Evolutionary conservation across 2,888 invertebrate species (phyloP), one percentile per base, ranked within the genome.

Genomic region (Hydrotaea cyrtoneurina): DNA sequence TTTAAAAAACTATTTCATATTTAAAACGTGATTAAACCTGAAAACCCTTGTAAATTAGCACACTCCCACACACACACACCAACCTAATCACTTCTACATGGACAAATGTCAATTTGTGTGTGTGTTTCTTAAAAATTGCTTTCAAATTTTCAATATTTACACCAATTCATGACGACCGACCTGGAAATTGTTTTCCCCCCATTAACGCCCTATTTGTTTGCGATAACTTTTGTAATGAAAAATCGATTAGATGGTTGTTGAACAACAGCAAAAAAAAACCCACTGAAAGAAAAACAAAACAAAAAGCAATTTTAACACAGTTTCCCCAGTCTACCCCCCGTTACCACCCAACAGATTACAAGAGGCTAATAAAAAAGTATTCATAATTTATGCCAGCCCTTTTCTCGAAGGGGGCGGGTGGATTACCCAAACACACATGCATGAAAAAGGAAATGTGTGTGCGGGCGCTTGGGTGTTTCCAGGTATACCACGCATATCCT

Each of bases 341-440:
- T 0, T 4, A 50, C 50, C 55, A 23, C 59, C 59, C 59, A 11
- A 26, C 21, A 26, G 23, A 59, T 59, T 59, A 39, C 7, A 59
- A 2, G 23, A 7, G 23, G 59, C 26, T 71, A 82, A 77, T 82
- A 62, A 82, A 78, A n/a, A 82, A 77, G 77, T 72, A 73, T 82
- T 23, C 72, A 73, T 62, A 82, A 82, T 82, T 82, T 78, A 82
- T 78, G 66, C 75, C 80, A 26, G 57, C 50, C 50, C 50, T n/a
- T 50, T 50, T 15, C n/a, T n/a, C 13, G 10, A 15, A 5, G 50
- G 50, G 50, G 15, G 50, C n/a, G n/a, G n/a, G n/a, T n/a, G n/a
- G n/a, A n/a, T n/a, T n/a, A 8, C 50, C 15, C n/a, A 15, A 50
- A n/a, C 50, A 15, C 46, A 21, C 13, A n/a, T n/a, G 26, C 21